A percentile compares a stretch with the other conserved stretches of the same genome.
Evolutionary conservation across 1,140 invertebrate species (phyloP).

Genomic region (Tetraneura akinire): DNA sequence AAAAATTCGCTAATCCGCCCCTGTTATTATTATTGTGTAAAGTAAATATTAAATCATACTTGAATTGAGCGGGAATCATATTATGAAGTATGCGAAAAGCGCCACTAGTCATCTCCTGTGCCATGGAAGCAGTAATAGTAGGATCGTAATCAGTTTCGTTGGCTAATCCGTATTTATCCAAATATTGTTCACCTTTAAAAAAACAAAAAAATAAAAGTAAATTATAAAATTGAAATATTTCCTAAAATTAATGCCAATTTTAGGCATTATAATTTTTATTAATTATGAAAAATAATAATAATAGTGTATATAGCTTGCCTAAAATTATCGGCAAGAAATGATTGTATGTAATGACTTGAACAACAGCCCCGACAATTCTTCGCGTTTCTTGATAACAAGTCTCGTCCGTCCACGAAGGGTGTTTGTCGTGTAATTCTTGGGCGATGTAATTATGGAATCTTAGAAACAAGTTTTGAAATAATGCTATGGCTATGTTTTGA

Average conservation of each 20-base stretch:
- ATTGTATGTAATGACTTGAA: constrained; percentile 86
- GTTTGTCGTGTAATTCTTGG: constrained; percentile 64
- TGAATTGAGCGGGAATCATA: constrained; percentile 3
- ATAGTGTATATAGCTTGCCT: constrained; percentile 64
- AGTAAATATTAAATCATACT: too few relatives aligned
- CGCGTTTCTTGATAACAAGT: constrained; percentile 76
- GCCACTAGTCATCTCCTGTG: constrained; percentile 40
- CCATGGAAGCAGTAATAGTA: neutral
- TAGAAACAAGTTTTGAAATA: constrained; percentile 77
- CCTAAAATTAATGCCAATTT: too few relatives aligned
- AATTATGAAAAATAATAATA: too few relatives aligned
- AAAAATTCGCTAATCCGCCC: too few relatives aligned
- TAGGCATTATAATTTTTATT: too few relatives aligned
- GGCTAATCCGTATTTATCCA: neutral
- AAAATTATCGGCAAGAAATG: constrained; percentile 83
- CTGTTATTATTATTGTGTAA: too few relatives aligned
- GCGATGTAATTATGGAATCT: constrained; percentile 84
- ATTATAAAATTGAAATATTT: too few relatives aligned
- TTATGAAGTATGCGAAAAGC: constrained; percentile 30
- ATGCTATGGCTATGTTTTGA: constrained; percentile 79
- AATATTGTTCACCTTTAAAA: constrained; percentile 20
- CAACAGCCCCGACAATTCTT: constrained; percentile 75
- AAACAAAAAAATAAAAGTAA: too few relatives aligned
- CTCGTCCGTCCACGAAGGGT: constrained; percentile 84
- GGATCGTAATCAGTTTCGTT: constrained; percentile 16